Conservation (phyloP, 2,113 vertebrate species). For the Ibidorhyncha struthersii region DNA sequence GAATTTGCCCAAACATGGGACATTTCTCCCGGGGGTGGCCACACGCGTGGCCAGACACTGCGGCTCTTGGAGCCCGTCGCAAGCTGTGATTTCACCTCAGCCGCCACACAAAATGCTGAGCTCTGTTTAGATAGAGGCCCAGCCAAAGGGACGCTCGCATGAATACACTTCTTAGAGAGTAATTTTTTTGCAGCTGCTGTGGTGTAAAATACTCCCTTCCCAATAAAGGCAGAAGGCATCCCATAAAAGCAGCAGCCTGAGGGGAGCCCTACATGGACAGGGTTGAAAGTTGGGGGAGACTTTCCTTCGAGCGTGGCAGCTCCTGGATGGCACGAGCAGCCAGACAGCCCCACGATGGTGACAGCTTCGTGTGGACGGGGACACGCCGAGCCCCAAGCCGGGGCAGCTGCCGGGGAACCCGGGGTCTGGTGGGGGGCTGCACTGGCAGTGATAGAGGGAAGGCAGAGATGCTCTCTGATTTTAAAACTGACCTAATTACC, state of each 20-base stretch:
- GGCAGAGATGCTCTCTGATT: background rate
- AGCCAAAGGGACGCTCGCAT: background rate
- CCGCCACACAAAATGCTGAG: background rate
- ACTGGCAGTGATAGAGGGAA: background rate
- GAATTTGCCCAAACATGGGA: constrained; percentile 58
- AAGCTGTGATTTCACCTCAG: constrained; percentile 51
- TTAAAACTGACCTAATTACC: background rate
- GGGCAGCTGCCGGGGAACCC: background rate
- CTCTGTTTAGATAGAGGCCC: constrained; percentile 44
- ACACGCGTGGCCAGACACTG: background rate
- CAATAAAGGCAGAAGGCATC: background rate
- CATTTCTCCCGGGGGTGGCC: background rate
- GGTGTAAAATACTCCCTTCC: background rate
- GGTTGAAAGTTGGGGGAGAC: background rate
- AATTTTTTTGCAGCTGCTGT: background rate
- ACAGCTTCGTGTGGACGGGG: fast-evolving
- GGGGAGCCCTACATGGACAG: background rate
- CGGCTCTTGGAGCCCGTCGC: background rate
- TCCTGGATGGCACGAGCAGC: background rate
- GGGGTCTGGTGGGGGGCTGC: background rate
- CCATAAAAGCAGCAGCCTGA: background rate
- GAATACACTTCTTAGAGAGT: background rate
- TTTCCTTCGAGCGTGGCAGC: background rate
- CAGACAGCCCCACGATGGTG: fast-evolving
- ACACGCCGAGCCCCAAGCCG: fast-evolving